Conservation (phyloP, 2,113 vertebrate species). For the Nerophis ophidion region DNA sequence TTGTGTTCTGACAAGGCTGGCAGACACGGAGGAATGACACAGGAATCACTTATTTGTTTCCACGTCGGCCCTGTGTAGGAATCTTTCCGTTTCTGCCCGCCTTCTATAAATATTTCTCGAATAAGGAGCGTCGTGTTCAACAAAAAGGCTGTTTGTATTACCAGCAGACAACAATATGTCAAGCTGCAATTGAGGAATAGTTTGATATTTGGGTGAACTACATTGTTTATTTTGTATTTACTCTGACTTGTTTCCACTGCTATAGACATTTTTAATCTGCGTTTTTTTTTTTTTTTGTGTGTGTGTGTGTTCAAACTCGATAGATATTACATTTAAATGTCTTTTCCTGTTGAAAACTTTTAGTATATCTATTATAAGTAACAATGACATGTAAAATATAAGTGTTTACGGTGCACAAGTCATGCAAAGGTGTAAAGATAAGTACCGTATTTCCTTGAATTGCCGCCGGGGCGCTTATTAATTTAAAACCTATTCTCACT, state of each 20-base stretch:
- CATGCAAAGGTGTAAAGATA: too few relatives aligned
- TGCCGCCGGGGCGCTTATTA: too few relatives aligned
- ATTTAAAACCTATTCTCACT: too few relatives aligned
- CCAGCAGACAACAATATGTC: background rate
- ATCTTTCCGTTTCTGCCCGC: background rate
- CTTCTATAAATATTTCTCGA: background rate
- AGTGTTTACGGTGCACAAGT: too few relatives aligned
- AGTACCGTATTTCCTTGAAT: too few relatives aligned
- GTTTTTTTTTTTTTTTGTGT: too few relatives aligned
- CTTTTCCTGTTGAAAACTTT: too few relatives aligned
- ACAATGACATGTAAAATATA: too few relatives aligned
- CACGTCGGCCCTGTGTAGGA: background rate
- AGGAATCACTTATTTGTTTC: slow-evolving; percentile 10
- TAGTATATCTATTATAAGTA: too few relatives aligned
- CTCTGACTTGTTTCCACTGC: background rate
- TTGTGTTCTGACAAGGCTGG: slow-evolving; percentile 32
- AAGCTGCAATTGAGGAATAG: background rate
- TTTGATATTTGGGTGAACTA: background rate
- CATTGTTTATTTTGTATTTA: background rate
- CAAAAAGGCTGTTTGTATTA: background rate
- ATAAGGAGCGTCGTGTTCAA: background rate
- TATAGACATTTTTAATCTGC: background rate
- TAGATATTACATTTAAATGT: too few relatives aligned
- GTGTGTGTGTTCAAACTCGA: too few relatives aligned
- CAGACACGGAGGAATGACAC: slow-evolving; percentile 3